Base-by-base conservation (phyloP, 1,140 invertebrate genomes). In the Drosophila kurseongensis region DNA sequence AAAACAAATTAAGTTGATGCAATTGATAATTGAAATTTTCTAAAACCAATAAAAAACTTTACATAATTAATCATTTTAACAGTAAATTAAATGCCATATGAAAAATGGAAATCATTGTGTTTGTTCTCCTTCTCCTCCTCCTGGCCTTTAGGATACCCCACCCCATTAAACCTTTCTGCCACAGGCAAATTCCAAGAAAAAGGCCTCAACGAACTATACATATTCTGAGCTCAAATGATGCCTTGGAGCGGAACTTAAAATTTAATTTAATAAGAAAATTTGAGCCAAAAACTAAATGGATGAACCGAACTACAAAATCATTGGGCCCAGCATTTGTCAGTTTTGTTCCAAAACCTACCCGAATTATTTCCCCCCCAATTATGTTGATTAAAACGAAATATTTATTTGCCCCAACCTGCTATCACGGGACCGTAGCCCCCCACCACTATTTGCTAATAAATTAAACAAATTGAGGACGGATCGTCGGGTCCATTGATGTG, bases 381-480 rank as follows among this genome's bases (percentile, higher is more conserved):
- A 55, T 68, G 61, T 67, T 68, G 42, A 61, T 75, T 56, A 61
- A 75, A 60, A 40, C 40, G 32, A 57, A 65, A 38, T 42, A 63
- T 65, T 35, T 27, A 12, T 3, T 27, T 45, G 13, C 0, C 41
- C 13, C 12, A 27, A 18, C 27, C 9, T 5, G 38, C 48, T 42
- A 13, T 14, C 66, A 14, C 32, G 14, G 4, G 18, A 18, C 35
- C 47, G 6, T 47, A 44, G 12, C 42, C 55, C 51, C 32, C 18
- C 35, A 18, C 52, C 69, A 56, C 29, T 45, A 14, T 59, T 76
- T 68, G 61, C 41, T 77, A 69, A 69, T 78, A 71, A 77, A 69
- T 69, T 68, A 68, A 76, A 56, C 62, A 76, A 76, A 76, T 68
- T 59, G 73, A 57, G 67, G 40, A 52, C 66, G 48, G 61, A 74